A percentile compares a stretch with the other conserved stretches of the same genome.
These are phyloP conservation scores for Hetaerina titia DNA, from an alignment of 2,888 invertebrate genomes.

Conservation along the genomic window DNA sequence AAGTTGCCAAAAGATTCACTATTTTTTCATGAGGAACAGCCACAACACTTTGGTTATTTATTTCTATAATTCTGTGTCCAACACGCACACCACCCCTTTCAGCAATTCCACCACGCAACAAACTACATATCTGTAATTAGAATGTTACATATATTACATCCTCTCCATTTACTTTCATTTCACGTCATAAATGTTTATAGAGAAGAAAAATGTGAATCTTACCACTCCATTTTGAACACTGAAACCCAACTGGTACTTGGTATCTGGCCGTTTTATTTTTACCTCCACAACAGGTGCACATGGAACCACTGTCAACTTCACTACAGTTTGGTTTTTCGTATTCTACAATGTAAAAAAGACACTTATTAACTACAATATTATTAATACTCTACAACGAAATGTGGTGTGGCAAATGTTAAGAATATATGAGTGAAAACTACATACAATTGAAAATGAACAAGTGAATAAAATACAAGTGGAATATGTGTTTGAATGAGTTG, in stretches of 20 bases:
- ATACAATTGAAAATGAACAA: neutral
- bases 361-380: neutral
- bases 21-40: constrained; percentile 99
- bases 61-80: constrained; percentile 99
- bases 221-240: constrained; percentile 99
- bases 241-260: constrained; percentile 99
- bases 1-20: constrained; percentile 98
- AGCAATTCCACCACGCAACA: constrained; percentile 98
- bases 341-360: constrained; percentile 78
- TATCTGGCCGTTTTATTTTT: constrained; percentile 98
- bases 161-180: neutral
- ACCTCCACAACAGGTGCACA: constrained; percentile 99
- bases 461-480: neutral
- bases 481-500: too few species aligned
- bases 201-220: constrained; percentile 75
- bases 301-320: constrained; percentile 98
- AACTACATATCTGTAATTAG: constrained; percentile 92
- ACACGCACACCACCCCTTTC: constrained; percentile 99
- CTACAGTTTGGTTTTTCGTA: constrained; percentile 98
- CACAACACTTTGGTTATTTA: constrained; percentile 99
- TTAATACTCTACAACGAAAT: neutral
- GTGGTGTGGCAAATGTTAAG: neutral
- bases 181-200: neutral
- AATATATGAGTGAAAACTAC: neutral
- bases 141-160: neutral